Evolutionary conservation across 2,888 invertebrate species (phyloP), one percentile per base, ranked within the genome.

Genomic region (Andrena praecox): DNA sequence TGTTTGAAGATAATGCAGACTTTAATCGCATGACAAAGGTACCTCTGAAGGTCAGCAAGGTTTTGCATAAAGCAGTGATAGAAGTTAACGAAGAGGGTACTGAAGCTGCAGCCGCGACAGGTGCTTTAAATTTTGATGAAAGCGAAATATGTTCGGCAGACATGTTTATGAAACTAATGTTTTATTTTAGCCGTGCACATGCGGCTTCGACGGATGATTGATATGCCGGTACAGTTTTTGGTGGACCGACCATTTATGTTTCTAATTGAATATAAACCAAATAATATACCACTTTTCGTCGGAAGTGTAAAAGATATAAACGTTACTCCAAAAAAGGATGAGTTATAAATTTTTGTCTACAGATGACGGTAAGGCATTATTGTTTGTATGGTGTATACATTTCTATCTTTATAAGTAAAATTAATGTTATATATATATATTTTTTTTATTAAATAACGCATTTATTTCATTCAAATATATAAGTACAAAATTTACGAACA

Each of bases 51-150:
- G 94, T 95, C 0, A 92, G 93, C 74, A 93, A 94, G 77, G 93
- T 95, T 8, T 88, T 95, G n/a, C 95, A 95, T 89, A 95, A 95
- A 91, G 94, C 95, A 3, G 94, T 94, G 85, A 93, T 96, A 70
- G 94, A 95, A 83, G 95, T 95, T 2, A 94, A 95, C 82, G 95
- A 96, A 91, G 93, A 95, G 88, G 95, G 95, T 27, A 95, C 95
- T 6, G 95, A 95, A 91, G 95, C 95, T 52, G 95, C 95, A 48
- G 95, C 95, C 12, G 95, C 95, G 33, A 95, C 95, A 84, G 95
- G 95, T 95, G 90, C 89, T 86, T 66, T 68, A 54, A 35, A 74
- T 63, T 63, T 76, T 8, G 8, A 16, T 59, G 33, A 33, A 48
- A 52, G 64, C 27, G 56, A 71, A 29, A 27, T 33, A 52, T 7